These are phyloP conservation scores for Nephila pilipes DNA, from an alignment of 1,140 invertebrate species.

Conservation along the genomic window DNA sequence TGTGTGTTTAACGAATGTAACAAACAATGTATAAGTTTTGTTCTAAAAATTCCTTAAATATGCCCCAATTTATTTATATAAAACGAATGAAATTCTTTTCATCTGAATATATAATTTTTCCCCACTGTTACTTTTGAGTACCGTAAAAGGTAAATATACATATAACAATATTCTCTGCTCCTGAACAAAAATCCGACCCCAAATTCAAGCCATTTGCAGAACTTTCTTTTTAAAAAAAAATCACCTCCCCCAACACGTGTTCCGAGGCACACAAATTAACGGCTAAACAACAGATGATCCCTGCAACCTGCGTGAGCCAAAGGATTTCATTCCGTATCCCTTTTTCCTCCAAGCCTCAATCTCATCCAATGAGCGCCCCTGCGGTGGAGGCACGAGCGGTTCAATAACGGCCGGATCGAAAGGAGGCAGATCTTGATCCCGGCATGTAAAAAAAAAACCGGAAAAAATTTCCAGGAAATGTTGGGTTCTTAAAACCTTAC, in stretches of 20 bases:
- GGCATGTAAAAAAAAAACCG: background rate
- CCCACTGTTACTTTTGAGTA: background rate
- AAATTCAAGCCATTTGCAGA: background rate
- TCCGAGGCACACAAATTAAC: background rate
- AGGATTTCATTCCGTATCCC: background rate
- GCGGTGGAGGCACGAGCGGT: background rate
- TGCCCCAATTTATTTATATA: too few species aligned
- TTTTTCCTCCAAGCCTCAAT: background rate
- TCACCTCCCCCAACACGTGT: background rate
- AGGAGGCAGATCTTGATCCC: background rate
- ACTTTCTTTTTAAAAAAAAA: background rate
- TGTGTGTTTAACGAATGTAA: too few species aligned
- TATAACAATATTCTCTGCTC: background rate
- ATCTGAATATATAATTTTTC: background rate
- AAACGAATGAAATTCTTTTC: too few species aligned
- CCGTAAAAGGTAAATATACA: background rate
- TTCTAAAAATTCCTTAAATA: too few species aligned
- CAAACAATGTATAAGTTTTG: too few species aligned
- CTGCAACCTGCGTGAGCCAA: background rate
- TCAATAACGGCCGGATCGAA: constrained; percentile 58
- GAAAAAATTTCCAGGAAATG: background rate
- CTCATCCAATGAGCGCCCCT: background rate
- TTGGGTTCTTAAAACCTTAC: constrained; percentile 16
- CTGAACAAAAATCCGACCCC: background rate
- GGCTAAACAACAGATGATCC: constrained; percentile 24